A percentile compares a stretch with the other conserved stretches of the same genome.
Conservation (phyloP, 2,113 vertebrate genomes). For the Siniperca knerii region DNA sequence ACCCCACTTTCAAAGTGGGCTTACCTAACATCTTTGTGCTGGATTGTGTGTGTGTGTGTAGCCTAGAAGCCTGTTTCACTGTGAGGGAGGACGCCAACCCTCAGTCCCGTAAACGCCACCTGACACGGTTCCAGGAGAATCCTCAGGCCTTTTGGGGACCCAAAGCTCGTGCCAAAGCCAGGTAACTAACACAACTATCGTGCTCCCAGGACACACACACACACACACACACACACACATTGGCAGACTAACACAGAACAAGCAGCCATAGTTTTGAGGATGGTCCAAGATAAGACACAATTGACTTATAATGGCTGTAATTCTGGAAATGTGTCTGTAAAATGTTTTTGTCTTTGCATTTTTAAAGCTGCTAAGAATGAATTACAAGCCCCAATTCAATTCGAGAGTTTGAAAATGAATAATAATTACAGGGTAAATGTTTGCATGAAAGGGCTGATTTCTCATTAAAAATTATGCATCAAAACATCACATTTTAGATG, state of each 20-base stretch:
- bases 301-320: background rate
- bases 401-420: background rate
- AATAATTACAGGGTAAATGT: background rate
- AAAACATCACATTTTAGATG: background rate
- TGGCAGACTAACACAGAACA: background rate
- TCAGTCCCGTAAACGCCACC: conserved; percentile 89
- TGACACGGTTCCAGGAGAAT: conserved; percentile 93
- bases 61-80: conserved; percentile 89
- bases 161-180: conserved; percentile 88
- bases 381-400: background rate
- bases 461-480: background rate
- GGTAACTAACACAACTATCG: conserved; percentile 73
- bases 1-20: background rate
- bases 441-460: background rate
- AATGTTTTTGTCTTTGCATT: too few species aligned
- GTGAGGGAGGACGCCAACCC: conserved; percentile 93
- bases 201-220: background rate
- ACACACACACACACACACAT: background rate
- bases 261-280: background rate
- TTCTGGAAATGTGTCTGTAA: background rate
- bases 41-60: conserved; percentile 41
- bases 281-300: background rate
- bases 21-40: background rate
- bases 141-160: conserved; percentile 95
- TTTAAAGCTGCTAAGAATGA: background rate